Base-by-base conservation (phyloP, 2,113 vertebrate species). In the Nycticryphes semicollaris region DNA sequence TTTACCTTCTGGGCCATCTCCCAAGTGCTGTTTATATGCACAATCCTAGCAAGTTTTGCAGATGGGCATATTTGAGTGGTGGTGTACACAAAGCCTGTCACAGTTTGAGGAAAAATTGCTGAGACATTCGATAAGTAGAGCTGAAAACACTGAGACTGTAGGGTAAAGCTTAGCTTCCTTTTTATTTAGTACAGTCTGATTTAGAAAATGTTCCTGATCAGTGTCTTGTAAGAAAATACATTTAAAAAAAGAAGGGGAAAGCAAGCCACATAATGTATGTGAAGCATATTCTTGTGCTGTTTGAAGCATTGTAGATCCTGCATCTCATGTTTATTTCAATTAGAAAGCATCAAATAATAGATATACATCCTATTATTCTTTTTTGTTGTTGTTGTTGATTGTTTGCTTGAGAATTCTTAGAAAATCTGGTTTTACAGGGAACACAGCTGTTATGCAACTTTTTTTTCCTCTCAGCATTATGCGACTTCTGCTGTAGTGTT, bases 361-460 rank as follows among this genome's bases (percentile, higher is more conserved):
- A 31, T 72, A 22, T 1, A 3, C 3, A 23, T 35, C 33, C 33
- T 62, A 3, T 18, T 72, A 11, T 35, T 79, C 2, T 31, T 17
- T 27, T 31, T 28, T 19, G 5, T 54, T 17, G 5, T 54, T 10
- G 25, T 54, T 54, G 27, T 54, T 54, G 16, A 30, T 33, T 59
- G 12, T 14, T 81, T 83, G n/a, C n/a, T 87, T 68, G 70, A 63
- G 20, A 60, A 37, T 76, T 92, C 33, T 54, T 87, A n/a, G 50
- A 50, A 90, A 81, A 84, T 27, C 37, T 45, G 51, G 3, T 69
- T 78, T 90, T 78, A 41, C 5, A 28, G 72, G 51, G 77, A 48
- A 81, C 30, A 85, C 35, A 66, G 50, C 31, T 87, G 62, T 97
- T 97, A 95, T 0, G 48, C 82, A 96, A 94, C 81, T 94, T 97